Base-by-base conservation (phyloP, 2,888 invertebrate genomes). In the Caenorhabditis becei region DNA sequence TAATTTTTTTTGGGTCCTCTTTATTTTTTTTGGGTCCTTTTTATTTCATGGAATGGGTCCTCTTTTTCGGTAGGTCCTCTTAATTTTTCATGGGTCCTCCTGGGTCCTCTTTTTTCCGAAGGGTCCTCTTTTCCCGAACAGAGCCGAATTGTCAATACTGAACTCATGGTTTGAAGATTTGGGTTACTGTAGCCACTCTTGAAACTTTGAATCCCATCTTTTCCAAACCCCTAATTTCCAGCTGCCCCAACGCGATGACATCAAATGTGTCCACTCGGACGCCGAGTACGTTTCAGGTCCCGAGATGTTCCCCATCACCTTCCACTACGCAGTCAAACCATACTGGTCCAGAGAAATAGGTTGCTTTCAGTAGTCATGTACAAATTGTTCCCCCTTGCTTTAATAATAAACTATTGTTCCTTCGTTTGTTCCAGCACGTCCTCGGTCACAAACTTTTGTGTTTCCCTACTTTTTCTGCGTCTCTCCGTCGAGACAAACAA, bases 201-300 rank as follows among this genome's bases (percentile, higher is more conserved):
- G n/a, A n/a, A n/a, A n/a, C n/a, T n/a, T n/a, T n/a, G n/a, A n/a
- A n/a, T n/a, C 10, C 5, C 32, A 32, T 32, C 32, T 10, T 32
- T 32, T 7, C 10, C 32, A 58, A 24, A 2, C n/a, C n/a, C 32
- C 11, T 0, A 14, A 24, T 18, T 66, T 78, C 10, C 71, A 78
- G 78, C 44, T 78, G 4, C 78, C 78, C 11, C 78, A 78, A 62
- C 71, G 78, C 8, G 66, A 59, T 5, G 78, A 78, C 56, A 78
- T 78, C 49, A 71, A 66, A 11, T 78, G 78, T 28, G 61, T 78
- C 11, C 78, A 78, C 20, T 78, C 77, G 14, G 70, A 78, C 35
- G 77, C 70, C 18, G 59, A 70, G 51, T 78, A 71, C 28, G n/a
- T 72, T 5, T 78, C 78, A n/a, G 78, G 78, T 49, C 78, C 78